Percentiles rank a stretch among this genome's conserved stretches.
Evolutionary conservation across 1,140 invertebrate species (phyloP).

Genomic region (Brachionus rubens): DNA sequence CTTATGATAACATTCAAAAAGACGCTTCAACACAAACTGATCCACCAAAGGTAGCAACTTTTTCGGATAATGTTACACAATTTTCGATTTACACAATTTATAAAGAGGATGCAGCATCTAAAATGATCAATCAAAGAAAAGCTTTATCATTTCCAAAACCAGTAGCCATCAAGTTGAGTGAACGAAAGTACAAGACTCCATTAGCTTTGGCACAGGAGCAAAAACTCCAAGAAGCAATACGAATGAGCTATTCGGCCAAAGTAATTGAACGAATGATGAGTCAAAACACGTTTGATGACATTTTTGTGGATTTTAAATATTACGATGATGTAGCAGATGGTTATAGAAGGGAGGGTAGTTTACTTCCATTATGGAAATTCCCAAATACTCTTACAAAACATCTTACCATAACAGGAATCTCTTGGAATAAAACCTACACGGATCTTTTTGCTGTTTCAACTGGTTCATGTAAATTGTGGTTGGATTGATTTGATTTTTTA

Average conservation of each 20-base stretch:
- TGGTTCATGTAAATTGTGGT: conserved; percentile 80
- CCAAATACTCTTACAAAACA: conserved; percentile 64
- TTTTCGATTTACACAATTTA: background rate
- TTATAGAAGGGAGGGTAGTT: conserved; percentile 80
- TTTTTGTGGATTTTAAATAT: conserved; percentile 86
- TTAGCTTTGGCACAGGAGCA: background rate
- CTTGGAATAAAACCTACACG: conserved; percentile 80
- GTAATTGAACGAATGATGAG: conserved; percentile 87
- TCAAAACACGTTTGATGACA: conserved; percentile 87
- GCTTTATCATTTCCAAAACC: too few relatives aligned
- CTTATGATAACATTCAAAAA: background rate
- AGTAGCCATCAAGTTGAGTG: background rate
- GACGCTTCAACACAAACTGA: conserved; percentile 2
- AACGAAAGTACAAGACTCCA: background rate
- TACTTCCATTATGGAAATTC: conserved; percentile 89
- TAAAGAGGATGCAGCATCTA: conserved; percentile 20
- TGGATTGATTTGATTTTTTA: too few relatives aligned
- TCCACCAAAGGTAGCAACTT: conserved; percentile 19
- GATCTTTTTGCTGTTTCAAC: conserved; percentile 85
- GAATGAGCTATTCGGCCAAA: conserved; percentile 65
- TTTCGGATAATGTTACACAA: background rate
- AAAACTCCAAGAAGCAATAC: conserved; percentile 56
- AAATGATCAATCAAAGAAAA: too few relatives aligned
- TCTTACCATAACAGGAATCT: conserved; percentile 76
- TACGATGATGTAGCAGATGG: conserved; percentile 92